Conservation (phyloP, 2,797 vertebrate genomes). For the Coranthus polyacanthus region DNA sequence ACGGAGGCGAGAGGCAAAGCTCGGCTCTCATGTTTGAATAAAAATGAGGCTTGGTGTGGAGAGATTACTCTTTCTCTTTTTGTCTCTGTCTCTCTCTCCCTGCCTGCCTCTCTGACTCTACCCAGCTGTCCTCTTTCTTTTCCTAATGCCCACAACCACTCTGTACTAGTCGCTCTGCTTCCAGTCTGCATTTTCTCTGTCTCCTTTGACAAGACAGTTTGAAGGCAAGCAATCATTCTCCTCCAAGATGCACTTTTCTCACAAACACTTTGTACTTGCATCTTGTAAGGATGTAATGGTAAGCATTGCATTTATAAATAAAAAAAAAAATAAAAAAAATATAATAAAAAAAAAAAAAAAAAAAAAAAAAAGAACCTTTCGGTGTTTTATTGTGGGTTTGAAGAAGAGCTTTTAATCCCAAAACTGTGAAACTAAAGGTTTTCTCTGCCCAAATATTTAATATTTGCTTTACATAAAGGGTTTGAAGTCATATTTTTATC, state of each 20-base stretch:
- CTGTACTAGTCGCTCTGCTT: conserved; percentile 51
- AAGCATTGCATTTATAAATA: conserved; percentile 11
- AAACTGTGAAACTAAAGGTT: conserved; percentile 25
- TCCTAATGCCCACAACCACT: conserved; percentile 55
- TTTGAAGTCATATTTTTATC: conserved; percentile 4
- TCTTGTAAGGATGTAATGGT: conserved; percentile 25
- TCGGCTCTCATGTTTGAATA: conserved; percentile 65
- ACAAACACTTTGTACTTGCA: conserved; percentile 31
- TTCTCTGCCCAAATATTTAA: background rate
- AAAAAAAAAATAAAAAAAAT: background rate
- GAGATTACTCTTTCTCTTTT: conserved; percentile 70
- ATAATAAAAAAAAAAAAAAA: too few species aligned
- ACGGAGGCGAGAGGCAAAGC: conserved; percentile 49
- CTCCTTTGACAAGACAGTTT: conserved; percentile 37
- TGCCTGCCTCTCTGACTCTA: conserved; percentile 33
- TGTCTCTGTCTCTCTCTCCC: conserved; percentile 36
- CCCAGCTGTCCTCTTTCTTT: conserved; percentile 52
- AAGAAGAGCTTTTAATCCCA: conserved; percentile 14
- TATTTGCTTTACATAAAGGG: conserved; percentile 3
- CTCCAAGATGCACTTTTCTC: conserved; percentile 35
- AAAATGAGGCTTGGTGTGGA: conserved; percentile 73
- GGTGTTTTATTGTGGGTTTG: conserved; percentile 15
- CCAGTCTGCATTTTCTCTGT: conserved; percentile 37
- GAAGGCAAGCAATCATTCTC: conserved; percentile 28
- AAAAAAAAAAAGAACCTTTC: background rate